A percentile compares a stretch with the other conserved stretches of the same genome.
phyloP scores from a whole-genome alignment of 2,888 invertebrate species.

The Phortica magna region DNA sequence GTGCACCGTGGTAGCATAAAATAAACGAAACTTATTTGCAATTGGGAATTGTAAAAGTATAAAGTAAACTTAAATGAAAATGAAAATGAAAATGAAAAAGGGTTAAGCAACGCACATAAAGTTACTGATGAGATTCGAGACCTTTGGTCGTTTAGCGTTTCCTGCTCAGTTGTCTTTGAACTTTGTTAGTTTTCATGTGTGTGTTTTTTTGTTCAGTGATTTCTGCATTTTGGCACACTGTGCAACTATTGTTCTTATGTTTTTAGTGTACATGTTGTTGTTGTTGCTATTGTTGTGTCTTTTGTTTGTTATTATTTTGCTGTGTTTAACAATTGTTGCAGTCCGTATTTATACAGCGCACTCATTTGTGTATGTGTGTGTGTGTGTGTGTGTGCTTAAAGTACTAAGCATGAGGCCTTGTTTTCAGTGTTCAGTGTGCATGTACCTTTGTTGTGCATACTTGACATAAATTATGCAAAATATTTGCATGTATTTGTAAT shows the following conservation, averaged over 20 bases:
- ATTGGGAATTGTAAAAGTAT: constrained; percentile 37
- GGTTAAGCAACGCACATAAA: too few relatives aligned
- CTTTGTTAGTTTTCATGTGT: background rate
- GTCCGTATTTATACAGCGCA: constrained; percentile 72
- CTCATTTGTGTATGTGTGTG: constrained; percentile 63
- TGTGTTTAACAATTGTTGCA: constrained; percentile 73
- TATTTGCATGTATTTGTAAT: constrained; percentile 70
- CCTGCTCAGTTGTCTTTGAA: background rate
- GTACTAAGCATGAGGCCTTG: background rate
- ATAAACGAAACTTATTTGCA: background rate
- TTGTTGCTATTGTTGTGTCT: constrained; percentile 28
- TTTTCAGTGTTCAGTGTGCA: constrained; percentile 30
- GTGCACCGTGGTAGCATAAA: background rate
- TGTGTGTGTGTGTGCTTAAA: background rate
- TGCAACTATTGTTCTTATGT: constrained; percentile 27
- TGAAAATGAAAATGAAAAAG: background rate
- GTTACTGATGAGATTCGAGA: too few relatives aligned
- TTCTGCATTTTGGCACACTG: constrained; percentile 39
- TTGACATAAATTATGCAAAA: constrained; percentile 73
- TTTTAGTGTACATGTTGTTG: constrained; percentile 1
- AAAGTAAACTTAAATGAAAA: constrained; percentile 37
- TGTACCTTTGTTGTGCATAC: constrained; percentile 58
- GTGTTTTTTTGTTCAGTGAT: background rate
- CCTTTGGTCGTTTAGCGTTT: too few relatives aligned
- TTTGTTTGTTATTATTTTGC: constrained; percentile 68